Percentiles rank a stretch among this genome's conserved stretches.
These are phyloP conservation scores for Gnathonemus echidnorhynchus DNA, from an alignment of 2,113 vertebrate genomes.

Conservation along the genomic window DNA sequence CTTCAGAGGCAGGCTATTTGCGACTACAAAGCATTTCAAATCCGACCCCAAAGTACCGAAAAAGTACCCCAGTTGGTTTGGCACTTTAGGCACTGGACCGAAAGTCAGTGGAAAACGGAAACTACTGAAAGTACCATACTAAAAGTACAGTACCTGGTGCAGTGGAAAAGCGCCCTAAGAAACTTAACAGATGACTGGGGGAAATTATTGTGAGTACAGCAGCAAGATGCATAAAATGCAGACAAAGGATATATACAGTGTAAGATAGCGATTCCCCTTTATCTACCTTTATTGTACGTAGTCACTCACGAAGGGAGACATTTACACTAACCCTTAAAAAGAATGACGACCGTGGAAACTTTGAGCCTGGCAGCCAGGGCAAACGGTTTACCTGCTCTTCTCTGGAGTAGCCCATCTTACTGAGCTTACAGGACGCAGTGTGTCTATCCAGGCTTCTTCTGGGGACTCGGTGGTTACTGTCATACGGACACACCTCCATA, in stretches of 20 bases:
- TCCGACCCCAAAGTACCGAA: background rate
- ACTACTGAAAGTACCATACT: background rate
- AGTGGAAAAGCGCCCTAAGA: background rate
- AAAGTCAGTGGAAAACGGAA: background rate
- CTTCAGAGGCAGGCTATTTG: too few relatives aligned
- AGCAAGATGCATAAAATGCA: background rate
- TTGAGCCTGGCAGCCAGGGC: background rate
- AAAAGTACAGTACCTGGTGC: background rate
- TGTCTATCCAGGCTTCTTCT: constrained; percentile 71
- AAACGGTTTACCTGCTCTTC: constrained; percentile 69
- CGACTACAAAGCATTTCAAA: too few relatives aligned
- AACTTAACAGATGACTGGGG: background rate
- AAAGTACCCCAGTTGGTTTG: background rate
- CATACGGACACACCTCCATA: constrained; percentile 69
- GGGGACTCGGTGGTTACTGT: constrained; percentile 71
- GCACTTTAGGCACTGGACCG: background rate
- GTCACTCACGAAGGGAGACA: background rate
- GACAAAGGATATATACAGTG: background rate
- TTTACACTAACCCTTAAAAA: background rate
- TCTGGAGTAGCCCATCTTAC: constrained; percentile 69
- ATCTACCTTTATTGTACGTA: background rate
- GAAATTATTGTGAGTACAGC: background rate
- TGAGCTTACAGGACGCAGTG: constrained; percentile 63
- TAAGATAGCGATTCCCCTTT: background rate
- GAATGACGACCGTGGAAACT: background rate